Evolutionary conservation across 2,888 invertebrate genomes (phyloP).

Genomic region (Unio pictorum): DNA sequence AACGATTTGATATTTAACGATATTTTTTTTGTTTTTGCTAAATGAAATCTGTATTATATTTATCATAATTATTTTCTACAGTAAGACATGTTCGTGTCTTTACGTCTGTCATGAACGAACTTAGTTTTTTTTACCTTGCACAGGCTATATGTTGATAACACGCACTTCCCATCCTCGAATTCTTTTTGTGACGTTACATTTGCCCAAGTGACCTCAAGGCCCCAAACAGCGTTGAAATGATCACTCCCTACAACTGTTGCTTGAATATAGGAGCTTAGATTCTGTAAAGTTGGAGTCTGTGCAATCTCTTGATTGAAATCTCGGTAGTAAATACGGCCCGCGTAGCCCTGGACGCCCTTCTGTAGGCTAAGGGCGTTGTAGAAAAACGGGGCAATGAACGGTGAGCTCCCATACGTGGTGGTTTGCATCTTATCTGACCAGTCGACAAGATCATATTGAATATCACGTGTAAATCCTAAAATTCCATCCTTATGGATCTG

Average conservation of each 20-base stretch:
- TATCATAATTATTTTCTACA: too few species aligned
- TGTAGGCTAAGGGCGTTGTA: slow-evolving; percentile 26
- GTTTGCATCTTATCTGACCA: slow-evolving; percentile 28
- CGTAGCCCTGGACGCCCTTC: slow-evolving; percentile 1
- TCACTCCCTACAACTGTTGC: slow-evolving; percentile 91
- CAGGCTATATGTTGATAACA: too few species aligned
- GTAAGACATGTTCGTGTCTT: too few species aligned
- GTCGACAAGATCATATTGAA: slow-evolving; percentile 11
- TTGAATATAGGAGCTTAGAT: slow-evolving; percentile 33
- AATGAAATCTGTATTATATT: too few species aligned
- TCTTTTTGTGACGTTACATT: slow-evolving; percentile 81
- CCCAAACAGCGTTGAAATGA: slow-evolving; percentile 92
- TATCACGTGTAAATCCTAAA: slow-evolving; percentile 24
- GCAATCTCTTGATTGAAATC: slow-evolving; percentile 1
- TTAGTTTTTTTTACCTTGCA: too few species aligned
- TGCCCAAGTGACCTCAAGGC: slow-evolving; percentile 93
- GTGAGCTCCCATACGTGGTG: slow-evolving; percentile 29
- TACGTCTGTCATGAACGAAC: too few species aligned
- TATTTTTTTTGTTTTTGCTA: too few species aligned
- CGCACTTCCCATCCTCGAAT: slow-evolving; percentile 1
- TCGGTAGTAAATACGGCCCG: slow-evolving; percentile 16
- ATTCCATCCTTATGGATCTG: slow-evolving; percentile 49
- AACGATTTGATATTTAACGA: too few species aligned
- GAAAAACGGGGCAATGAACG: slow-evolving; percentile 54
- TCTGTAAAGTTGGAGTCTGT: slow-evolving; percentile 7